Evolutionary conservation across 2,888 invertebrate species (phyloP).

Genomic region (Agrochola lota): DNA sequence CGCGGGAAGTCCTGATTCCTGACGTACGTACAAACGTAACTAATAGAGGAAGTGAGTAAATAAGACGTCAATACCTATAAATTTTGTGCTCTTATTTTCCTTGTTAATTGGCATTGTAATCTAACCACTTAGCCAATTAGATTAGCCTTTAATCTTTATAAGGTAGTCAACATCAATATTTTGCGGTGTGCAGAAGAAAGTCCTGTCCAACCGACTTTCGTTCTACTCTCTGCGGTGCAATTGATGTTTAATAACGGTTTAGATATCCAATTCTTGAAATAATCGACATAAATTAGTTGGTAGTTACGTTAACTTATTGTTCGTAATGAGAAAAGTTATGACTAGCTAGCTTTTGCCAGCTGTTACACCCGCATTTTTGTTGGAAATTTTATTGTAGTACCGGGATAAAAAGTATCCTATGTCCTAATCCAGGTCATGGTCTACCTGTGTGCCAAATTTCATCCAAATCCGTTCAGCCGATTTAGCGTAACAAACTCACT

Average conservation of each 20-base stretch:
- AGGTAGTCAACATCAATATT: conserved; percentile 33
- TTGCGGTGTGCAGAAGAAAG: conserved; percentile 41
- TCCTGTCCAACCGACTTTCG: conserved; percentile 40
- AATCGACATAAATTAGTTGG: background rate
- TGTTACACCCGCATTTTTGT: too few relatives aligned
- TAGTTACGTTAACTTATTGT: conserved; percentile 27
- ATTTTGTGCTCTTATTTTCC: conserved; percentile 22
- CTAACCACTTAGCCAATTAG: conserved; percentile 33
- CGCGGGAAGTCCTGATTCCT: conserved; percentile 44
- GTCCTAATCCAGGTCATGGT: too few relatives aligned
- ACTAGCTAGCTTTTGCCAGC: background rate
- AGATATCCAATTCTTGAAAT: background rate
- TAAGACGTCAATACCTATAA: background rate
- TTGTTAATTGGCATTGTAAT: conserved; percentile 34
- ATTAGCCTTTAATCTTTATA: conserved; percentile 26
- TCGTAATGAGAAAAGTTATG: conserved; percentile 7
- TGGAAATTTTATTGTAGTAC: too few relatives aligned
- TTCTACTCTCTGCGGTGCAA: conserved; percentile 7
- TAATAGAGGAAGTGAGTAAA: conserved; percentile 22
- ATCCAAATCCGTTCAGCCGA: too few relatives aligned
- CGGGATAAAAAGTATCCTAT: too few relatives aligned
- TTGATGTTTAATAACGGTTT: conserved; percentile 17
- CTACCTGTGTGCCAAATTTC: too few relatives aligned
- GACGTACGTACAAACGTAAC: background rate
- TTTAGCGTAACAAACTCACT: too few relatives aligned